These are phyloP conservation scores for Podargus strigoides DNA, from an alignment of 2,797 vertebrate species.

Conservation along the genomic window DNA sequence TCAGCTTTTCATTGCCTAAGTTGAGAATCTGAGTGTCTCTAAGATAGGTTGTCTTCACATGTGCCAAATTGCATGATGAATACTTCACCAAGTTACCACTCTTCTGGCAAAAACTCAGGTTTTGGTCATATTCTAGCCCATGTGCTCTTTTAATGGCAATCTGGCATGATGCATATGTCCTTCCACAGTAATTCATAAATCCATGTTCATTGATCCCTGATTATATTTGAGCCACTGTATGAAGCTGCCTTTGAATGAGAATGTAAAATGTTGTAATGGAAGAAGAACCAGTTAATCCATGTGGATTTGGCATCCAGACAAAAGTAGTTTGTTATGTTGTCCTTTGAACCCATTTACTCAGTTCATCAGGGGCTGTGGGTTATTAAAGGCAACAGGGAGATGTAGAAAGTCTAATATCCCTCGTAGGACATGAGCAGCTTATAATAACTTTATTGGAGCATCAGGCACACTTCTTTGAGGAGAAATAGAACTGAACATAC, in stretches of 20 bases:
- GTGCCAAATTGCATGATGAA: background rate
- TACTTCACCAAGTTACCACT: background rate
- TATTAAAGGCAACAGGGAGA: constrained; percentile 6
- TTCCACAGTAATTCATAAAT: constrained; percentile 18
- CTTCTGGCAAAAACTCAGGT: background rate
- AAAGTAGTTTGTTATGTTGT: constrained; percentile 37
- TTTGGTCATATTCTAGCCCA: background rate
- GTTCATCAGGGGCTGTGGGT: background rate
- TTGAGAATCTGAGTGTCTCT: background rate
- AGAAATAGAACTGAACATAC: background rate
- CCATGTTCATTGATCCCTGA: background rate
- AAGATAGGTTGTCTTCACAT: background rate
- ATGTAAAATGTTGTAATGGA: constrained; percentile 26
- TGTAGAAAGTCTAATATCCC: background rate
- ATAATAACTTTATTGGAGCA: background rate
- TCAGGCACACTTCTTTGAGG: background rate
- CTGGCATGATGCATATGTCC: background rate
- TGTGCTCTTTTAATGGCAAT: background rate
- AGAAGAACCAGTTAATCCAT: constrained; percentile 16
- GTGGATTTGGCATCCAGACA: constrained; percentile 19
- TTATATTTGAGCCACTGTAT: constrained; percentile 6
- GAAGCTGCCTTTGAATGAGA: background rate
- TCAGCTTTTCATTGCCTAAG: background rate
- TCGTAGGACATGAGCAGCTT: background rate
- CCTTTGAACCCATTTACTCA: constrained; percentile 47